Evolutionary conservation across 2,797 vertebrate genomes (phyloP).

Genomic region (Muscicapa striata): DNA sequence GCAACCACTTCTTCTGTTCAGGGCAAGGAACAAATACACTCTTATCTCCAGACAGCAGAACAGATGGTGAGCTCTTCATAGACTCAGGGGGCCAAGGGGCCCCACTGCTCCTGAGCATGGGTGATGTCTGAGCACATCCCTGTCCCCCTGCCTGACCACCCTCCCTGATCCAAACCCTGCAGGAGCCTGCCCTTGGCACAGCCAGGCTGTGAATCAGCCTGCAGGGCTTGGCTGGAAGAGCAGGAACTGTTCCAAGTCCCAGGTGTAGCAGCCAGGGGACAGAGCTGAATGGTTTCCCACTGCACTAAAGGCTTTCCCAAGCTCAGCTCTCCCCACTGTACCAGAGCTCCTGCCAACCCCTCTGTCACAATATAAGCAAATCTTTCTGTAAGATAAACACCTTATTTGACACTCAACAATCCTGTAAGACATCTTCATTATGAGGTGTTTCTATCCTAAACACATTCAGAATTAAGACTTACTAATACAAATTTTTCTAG

Average conservation of each 20-base stretch:
- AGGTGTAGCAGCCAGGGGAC: neutral
- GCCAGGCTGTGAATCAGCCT: neutral
- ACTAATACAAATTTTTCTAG: neutral
- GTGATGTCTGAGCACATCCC: neutral
- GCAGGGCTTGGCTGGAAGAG: neutral
- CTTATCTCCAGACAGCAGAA: neutral
- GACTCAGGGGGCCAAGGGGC: neutral
- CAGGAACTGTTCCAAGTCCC: neutral
- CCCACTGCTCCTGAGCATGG: fast-evolving
- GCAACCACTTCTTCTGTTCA: neutral
- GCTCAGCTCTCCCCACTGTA: neutral
- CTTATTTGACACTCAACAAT: neutral
- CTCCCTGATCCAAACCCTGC: neutral
- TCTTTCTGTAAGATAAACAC: neutral
- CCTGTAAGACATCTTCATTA: neutral
- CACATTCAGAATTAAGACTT: neutral
- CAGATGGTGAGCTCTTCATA: neutral
- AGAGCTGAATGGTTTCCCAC: neutral
- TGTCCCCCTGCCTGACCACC: neutral
- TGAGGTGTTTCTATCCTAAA: neutral
- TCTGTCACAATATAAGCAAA: neutral
- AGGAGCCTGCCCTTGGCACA: neutral
- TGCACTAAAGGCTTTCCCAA: neutral
- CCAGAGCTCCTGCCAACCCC: neutral
- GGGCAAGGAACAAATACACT: fast-evolving